phyloP scores from a whole-genome alignment of 2,888 invertebrate genomes.

The Sipunculus nudus region DNA sequence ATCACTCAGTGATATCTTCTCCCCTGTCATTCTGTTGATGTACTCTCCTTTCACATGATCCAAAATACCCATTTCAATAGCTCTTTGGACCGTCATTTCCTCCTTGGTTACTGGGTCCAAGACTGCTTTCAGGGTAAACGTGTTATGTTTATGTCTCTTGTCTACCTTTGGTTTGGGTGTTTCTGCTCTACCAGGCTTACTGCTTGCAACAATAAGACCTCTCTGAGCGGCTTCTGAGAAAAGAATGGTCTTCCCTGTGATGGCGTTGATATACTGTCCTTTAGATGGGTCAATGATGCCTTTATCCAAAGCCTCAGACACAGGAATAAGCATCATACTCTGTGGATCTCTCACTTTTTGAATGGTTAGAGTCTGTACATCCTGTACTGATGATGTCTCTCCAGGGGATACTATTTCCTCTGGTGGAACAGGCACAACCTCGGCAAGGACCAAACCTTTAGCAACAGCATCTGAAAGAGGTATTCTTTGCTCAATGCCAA shows the following conservation, averaged over 20 bases:
- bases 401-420: slow-evolving; percentile 46
- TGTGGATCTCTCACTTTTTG: slow-evolving; percentile 84
- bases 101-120: slow-evolving; percentile 74
- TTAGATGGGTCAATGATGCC: slow-evolving; percentile 65
- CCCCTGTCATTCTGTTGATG: slow-evolving; percentile 71
- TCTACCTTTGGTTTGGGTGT: slow-evolving; percentile 30
- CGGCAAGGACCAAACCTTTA: slow-evolving; percentile 74
- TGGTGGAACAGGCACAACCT: slow-evolving; percentile 51
- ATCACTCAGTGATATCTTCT: slow-evolving; percentile 75
- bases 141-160: slow-evolving; percentile 58
- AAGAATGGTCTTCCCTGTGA: slow-evolving; percentile 74
- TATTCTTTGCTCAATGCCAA: slow-evolving; percentile 75
- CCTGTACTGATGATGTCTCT: slow-evolving; percentile 46
- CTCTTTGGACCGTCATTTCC: slow-evolving; percentile 87
- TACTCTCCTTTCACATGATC: slow-evolving; percentile 86
- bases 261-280: slow-evolving; percentile 39
- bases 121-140: slow-evolving; percentile 69
- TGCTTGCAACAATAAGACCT: slow-evolving; percentile 39
- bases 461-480: slow-evolving; percentile 85
- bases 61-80: slow-evolving; percentile 88
- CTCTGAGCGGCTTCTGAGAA: slow-evolving; percentile 50
- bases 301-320: slow-evolving; percentile 82
- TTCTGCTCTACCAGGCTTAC: neutral
- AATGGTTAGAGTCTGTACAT: slow-evolving; percentile 78
- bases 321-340: slow-evolving; percentile 81